Conservation (phyloP, 2,797 vertebrate genomes). For the Neoniphon sammara region DNA sequence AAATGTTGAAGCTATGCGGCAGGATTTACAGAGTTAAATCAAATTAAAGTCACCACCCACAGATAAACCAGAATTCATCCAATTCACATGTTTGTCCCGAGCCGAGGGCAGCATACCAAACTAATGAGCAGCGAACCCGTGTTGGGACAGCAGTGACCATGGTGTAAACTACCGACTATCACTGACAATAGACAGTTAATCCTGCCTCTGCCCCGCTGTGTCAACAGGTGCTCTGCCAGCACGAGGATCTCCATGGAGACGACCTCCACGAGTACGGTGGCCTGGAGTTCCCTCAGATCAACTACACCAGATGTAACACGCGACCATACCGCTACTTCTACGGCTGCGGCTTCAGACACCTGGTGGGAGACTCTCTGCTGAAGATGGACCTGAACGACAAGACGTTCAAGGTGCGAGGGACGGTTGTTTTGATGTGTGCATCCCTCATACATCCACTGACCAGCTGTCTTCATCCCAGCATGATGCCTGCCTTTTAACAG, state of each 20-base stretch:
- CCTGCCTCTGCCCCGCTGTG: slow-evolving; percentile 14
- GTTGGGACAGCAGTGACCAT: background rate
- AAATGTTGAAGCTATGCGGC: background rate
- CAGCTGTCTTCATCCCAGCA: background rate
- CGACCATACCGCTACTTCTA: slow-evolving; percentile 91
- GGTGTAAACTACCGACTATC: background rate
- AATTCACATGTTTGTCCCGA: background rate
- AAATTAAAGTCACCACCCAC: background rate
- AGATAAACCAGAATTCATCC: background rate
- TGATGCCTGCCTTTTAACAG: background rate
- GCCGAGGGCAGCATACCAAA: background rate
- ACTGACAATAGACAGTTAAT: slow-evolving; percentile 3
- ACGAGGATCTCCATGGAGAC: slow-evolving; percentile 88
- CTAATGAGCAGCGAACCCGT: background rate
- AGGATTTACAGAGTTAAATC: background rate
- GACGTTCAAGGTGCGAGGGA: slow-evolving; percentile 83
- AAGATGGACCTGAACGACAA: slow-evolving; percentile 93
- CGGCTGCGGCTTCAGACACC: slow-evolving; percentile 90
- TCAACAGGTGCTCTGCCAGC: slow-evolving; percentile 88
- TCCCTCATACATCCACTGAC: too few relatives aligned
- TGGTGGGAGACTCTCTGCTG: slow-evolving; percentile 91
- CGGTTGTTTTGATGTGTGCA: background rate
- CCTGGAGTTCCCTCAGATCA: slow-evolving; percentile 94
- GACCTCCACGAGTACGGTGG: slow-evolving; percentile 86
- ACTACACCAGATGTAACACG: slow-evolving; percentile 85